Conservation (phyloP, 2,888 invertebrate species). For the Hypena proboscidalis region DNA sequence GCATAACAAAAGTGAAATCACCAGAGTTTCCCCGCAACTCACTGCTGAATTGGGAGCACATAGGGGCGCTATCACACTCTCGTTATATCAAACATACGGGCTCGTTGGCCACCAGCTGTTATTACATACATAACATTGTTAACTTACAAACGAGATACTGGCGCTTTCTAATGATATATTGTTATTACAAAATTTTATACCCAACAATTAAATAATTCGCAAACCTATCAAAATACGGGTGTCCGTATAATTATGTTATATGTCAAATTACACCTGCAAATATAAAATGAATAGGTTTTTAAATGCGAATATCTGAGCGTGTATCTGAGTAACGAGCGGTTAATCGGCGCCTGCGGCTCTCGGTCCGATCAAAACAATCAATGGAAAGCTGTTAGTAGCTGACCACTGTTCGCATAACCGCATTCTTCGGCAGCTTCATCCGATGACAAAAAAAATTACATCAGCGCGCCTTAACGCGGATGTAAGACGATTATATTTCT, state of each 20-base stretch:
- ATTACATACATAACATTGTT: conserved; percentile 49
- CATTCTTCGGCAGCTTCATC: conserved; percentile 58
- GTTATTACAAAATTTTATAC: conserved; percentile 36
- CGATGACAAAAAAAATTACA: conserved; percentile 49
- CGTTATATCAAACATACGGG: conserved; percentile 65
- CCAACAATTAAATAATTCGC: conserved; percentile 28
- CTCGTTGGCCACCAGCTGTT: conserved; percentile 50
- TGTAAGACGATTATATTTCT: conserved; percentile 18
- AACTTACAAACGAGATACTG: conserved; percentile 42
- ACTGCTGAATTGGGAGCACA: conserved; percentile 46
- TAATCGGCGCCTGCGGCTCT: conserved; percentile 56
- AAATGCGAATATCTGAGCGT: conserved; percentile 43
- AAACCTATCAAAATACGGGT: conserved; percentile 10
- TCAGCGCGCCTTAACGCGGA: conserved; percentile 28
- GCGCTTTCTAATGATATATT: conserved; percentile 53
- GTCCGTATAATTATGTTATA: conserved; percentile 34
- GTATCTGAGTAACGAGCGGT: conserved; percentile 57
- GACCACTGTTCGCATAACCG: conserved; percentile 61
- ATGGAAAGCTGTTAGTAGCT: conserved; percentile 59
- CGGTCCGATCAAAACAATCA: conserved; percentile 64
- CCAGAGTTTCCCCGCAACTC: conserved; percentile 51
- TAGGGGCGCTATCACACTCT: conserved; percentile 71
- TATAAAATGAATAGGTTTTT: conserved; percentile 50
- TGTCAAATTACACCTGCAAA: conserved; percentile 45
- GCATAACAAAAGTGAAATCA: conserved; percentile 75